Conservation (phyloP, 2,797 vertebrate species). For the Sitta carolinensis region DNA sequence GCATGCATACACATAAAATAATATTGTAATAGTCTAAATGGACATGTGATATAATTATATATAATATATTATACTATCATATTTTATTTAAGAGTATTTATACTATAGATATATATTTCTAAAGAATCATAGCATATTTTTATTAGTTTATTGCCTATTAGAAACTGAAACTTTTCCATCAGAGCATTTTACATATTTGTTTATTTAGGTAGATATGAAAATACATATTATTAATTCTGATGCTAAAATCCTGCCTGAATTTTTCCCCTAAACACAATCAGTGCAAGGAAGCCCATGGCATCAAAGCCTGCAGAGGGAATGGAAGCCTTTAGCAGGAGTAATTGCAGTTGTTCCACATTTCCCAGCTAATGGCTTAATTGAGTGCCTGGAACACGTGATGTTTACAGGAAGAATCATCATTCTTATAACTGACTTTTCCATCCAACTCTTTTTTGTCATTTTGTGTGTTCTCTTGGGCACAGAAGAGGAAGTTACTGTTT, state of each 20-base stretch:
- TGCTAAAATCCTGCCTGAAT: background rate
- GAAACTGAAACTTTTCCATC: background rate
- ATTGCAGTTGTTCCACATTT: conserved; percentile 25
- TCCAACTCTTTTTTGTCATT: background rate
- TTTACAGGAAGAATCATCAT: background rate
- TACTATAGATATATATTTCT: background rate
- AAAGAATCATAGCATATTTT: background rate
- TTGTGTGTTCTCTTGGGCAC: background rate
- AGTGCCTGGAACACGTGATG: background rate
- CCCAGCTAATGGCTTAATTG: conserved; percentile 15
- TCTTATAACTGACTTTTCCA: background rate
- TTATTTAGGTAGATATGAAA: background rate
- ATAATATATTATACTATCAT: accelerated
- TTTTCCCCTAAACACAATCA: background rate
- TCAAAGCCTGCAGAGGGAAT: background rate
- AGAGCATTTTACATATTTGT: background rate
- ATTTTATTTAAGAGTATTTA: background rate
- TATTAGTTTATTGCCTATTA: background rate
- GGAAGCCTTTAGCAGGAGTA: background rate
- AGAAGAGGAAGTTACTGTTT: background rate
- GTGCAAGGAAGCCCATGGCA: background rate
- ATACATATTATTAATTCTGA: background rate
- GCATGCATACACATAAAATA: too few relatives aligned
- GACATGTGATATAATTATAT: background rate
- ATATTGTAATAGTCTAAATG: background rate